phyloP scores from a whole-genome alignment of 2,797 vertebrate genomes.

The Gadopsis bispinosus region DNA sequence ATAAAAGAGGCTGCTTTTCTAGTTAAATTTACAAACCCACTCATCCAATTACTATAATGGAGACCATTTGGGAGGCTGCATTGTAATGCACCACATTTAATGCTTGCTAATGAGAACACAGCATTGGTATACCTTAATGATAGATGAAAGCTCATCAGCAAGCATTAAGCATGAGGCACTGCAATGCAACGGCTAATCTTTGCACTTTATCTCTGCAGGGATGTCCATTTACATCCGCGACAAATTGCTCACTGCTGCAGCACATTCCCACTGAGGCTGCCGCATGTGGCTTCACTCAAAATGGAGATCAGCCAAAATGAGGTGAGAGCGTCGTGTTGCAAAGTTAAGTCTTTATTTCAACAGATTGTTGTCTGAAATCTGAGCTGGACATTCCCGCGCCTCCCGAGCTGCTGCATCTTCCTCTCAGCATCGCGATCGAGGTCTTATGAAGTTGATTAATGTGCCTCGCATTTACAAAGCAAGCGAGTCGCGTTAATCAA shows the following conservation, averaged over 20 bases:
- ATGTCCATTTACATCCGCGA: conserved; percentile 43
- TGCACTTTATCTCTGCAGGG: conserved; percentile 41
- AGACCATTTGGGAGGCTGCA: conserved; percentile 29
- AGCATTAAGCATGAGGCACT: conserved; percentile 33
- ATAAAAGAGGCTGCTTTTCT: conserved; percentile 24
- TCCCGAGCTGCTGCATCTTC: neutral
- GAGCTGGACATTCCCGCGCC: neutral
- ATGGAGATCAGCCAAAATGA: conserved; percentile 71
- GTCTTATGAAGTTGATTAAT: conserved; percentile 15
- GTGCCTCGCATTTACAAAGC: conserved; percentile 26
- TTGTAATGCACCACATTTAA: conserved; percentile 39
- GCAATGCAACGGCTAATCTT: conserved; percentile 47
- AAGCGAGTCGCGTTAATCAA: conserved; percentile 32
- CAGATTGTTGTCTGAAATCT: conserved; percentile 61
- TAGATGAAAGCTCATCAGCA: conserved; percentile 51
- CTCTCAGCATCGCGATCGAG: conserved; percentile 1
- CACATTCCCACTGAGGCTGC: conserved; percentile 51
- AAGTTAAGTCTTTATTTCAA: conserved; percentile 59
- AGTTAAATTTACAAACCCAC: conserved; percentile 33
- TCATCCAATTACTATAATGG: conserved; percentile 41
- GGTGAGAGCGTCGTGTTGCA: conserved; percentile 63
- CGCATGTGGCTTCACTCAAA: conserved; percentile 74
- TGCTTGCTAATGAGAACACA: conserved; percentile 41
- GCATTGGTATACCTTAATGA: conserved; percentile 30
- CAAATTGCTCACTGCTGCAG: conserved; percentile 39